Base-by-base conservation (phyloP, 1,140 invertebrate genomes). In the Meteorus sp. region DNA sequence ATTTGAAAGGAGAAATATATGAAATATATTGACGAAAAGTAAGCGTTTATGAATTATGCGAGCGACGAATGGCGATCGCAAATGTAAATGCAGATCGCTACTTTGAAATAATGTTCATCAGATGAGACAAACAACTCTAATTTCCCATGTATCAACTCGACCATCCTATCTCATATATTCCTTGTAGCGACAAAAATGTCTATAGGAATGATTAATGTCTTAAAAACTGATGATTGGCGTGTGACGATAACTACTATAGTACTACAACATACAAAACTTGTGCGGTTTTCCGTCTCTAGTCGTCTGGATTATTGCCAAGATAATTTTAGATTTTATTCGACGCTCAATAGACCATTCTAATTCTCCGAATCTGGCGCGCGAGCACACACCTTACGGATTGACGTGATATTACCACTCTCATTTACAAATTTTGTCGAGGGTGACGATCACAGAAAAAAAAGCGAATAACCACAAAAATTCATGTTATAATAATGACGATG, bases 311-410 rank as follows among this genome's bases (percentile, higher is more conserved):
- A 66, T 64, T 71, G 69, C 69, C 69, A 71, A 65, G 52, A 41
- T 69, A 71, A 70, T 70, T 71, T 71, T 71, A 70, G 69, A 62
- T 66, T 71, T 71, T 71, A 71, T 71, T 71, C 68, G 61, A 70
- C 65, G 68, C 65, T 68, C 68, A 65, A 70, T 67, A 64, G 67
- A 65, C 65, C 65, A 70, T 70, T 68, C 67, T 69, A 66, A 69
- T 69, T 70, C 67, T 35, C 59, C 64, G 65, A 70, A 68, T 65
- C 61, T 67, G 58, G 31, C 58, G 62, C 27, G 50, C 27, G 27
- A 19, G 62, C 27, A 31, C 17, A 35, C 33, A 51, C 22, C 25
- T 31, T 35, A 22, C 23, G 20, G 43, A 57, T 47, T 27, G 44
- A 58, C 56, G 45, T 41, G 23, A 39, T 43, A 39, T 63, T 63